Percentiles rank a stretch among this genome's conserved stretches.
These are phyloP conservation scores for Myiozetetes cayanensis DNA, from an alignment of 2,113 vertebrate species.

Conservation along the genomic window DNA sequence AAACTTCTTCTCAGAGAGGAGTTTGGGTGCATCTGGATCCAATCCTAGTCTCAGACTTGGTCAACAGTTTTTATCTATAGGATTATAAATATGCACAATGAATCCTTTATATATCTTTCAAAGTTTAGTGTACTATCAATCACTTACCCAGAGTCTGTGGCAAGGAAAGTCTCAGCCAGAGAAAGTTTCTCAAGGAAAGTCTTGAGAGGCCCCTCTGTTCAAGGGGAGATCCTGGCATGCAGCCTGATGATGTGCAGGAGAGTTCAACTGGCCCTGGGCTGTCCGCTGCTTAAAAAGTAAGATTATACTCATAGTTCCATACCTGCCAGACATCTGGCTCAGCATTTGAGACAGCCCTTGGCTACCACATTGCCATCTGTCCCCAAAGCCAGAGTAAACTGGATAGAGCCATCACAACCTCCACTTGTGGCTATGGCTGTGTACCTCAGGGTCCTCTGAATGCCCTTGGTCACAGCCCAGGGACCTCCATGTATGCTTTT, in stretches of 20 bases:
- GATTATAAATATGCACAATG: neutral
- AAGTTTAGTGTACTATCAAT: neutral
- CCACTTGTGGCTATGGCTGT: no score
- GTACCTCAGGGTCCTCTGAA: neutral
- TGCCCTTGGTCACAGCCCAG: neutral
- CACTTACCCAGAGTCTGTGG: neutral
- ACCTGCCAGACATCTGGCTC: neutral
- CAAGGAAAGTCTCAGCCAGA: neutral
- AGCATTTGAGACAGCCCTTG: neutral
- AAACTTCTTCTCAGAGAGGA: neutral
- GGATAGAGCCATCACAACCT: neutral
- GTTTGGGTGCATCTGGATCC: neutral
- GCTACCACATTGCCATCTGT: neutral
- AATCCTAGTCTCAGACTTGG: neutral
- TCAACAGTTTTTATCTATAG: neutral
- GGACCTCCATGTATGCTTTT: neutral
- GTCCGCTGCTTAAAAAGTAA: neutral
- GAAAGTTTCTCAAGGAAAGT: neutral
- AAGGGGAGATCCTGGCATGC: neutral
- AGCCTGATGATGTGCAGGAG: neutral
- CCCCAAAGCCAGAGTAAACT: neutral
- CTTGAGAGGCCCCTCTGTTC: neutral
- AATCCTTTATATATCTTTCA: neutral
- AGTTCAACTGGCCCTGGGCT: neutral
- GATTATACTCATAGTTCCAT: neutral